phyloP scores from a whole-genome alignment of 2,888 invertebrate species.

The Boloria euphrosyne region DNA sequence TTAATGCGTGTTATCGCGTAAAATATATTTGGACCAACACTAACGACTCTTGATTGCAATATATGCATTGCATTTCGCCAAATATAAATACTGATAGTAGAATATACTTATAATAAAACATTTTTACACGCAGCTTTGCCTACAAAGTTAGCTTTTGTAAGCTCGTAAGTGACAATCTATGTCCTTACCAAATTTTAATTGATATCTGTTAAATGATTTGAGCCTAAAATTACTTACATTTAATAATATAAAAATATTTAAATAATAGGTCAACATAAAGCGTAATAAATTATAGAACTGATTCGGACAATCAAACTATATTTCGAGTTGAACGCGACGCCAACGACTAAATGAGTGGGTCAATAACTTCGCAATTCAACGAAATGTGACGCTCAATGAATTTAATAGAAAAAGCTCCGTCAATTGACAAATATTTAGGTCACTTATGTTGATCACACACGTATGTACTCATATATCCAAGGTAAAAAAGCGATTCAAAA shows the following conservation, averaged over 20 bases:
- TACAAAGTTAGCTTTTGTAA: too few species aligned
- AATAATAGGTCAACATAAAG: background rate
- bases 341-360: conserved; percentile 43
- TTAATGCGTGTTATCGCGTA: background rate
- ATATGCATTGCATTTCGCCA: too few species aligned
- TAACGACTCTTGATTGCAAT: too few species aligned
- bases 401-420: conserved; percentile 52
- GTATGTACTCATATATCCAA: background rate
- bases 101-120: too few species aligned
- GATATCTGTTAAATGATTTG: too few species aligned
- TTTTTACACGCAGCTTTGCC: too few species aligned
- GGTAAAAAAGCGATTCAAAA: background rate
- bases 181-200: too few species aligned
- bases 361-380: conserved; percentile 58
- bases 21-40: background rate
- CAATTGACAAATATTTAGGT: conserved; percentile 62
- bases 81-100: too few species aligned
- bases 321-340: conserved; percentile 2
- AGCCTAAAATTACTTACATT: too few species aligned
- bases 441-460: conserved; percentile 38
- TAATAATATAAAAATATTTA: too few species aligned
- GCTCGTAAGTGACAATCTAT: too few species aligned
- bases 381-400: conserved; percentile 51
- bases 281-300: conserved; percentile 13
- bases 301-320: conserved; percentile 44